phyloP scores from a whole-genome alignment of 2,797 vertebrate genomes.

The Crenuchus spilurus region DNA sequence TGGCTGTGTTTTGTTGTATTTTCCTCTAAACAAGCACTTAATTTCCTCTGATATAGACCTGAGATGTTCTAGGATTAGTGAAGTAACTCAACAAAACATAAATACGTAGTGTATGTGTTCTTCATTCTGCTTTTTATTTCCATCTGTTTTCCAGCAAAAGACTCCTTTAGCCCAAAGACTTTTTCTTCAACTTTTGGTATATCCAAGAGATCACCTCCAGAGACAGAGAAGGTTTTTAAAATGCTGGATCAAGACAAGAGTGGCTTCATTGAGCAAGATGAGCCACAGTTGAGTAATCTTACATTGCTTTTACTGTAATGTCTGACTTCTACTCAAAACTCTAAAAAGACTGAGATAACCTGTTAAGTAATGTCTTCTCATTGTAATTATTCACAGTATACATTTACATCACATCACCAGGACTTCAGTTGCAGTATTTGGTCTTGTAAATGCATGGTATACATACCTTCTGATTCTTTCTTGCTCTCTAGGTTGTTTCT shows the following conservation, averaged over 20 bases:
- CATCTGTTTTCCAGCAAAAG: constrained; percentile 72
- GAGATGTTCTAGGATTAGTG: too few species aligned
- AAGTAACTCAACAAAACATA: too few species aligned
- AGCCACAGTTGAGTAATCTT: constrained; percentile 78
- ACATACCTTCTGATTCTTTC: background rate
- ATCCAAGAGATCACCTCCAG: constrained; percentile 73
- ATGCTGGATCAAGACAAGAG: constrained; percentile 84
- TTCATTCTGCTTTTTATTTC: constrained; percentile 31
- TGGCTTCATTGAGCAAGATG: constrained; percentile 81
- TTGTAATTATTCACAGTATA: background rate
- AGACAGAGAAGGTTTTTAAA: constrained; percentile 78
- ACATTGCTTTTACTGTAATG: background rate
- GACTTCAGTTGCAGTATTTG: background rate
- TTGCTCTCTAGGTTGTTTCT: constrained; percentile 68
- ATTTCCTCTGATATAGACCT: too few species aligned
- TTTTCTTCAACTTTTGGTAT: constrained; percentile 81
- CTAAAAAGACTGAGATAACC: too few species aligned
- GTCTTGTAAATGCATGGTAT: background rate
- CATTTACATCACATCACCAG: background rate
- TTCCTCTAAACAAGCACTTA: too few species aligned
- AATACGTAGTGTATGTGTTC: too few species aligned
- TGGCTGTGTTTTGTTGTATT: too few species aligned
- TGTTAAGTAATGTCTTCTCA: background rate
- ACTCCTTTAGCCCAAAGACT: constrained; percentile 79
- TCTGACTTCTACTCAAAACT: too few species aligned